Conservation (phyloP, 2,113 vertebrate species). For the Tenrec ecaudatus region DNA sequence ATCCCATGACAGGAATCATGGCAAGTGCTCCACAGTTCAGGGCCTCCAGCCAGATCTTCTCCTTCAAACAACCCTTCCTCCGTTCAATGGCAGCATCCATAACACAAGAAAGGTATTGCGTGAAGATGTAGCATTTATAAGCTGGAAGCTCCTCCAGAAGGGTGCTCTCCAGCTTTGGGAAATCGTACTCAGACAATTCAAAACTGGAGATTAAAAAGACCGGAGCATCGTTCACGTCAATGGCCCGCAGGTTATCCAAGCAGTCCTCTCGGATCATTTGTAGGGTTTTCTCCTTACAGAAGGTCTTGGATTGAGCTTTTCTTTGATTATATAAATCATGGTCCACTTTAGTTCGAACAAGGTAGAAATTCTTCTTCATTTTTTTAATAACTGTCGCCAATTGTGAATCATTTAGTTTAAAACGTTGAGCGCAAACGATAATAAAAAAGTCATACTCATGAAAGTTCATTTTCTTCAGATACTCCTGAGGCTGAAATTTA, state of each 20-base stretch:
- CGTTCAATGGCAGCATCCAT: not conserved
- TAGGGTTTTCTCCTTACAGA: not conserved
- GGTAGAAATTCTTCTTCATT: conserved; percentile 64
- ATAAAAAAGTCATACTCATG: conserved; percentile 81
- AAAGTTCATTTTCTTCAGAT: conserved; percentile 55
- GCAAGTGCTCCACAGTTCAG: not conserved
- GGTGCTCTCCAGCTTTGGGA: not conserved
- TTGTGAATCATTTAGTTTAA: conserved; percentile 43
- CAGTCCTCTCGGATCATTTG: not conserved
- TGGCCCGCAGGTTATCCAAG: not conserved
- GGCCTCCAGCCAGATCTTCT: not conserved
- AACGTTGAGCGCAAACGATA: conserved; percentile 68
- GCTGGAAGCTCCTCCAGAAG: not conserved
- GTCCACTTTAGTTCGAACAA: conserved; percentile 47
- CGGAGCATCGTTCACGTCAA: not conserved
- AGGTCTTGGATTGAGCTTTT: not conserved
- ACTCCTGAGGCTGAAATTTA: conserved; percentile 21
- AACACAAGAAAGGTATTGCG: not conserved
- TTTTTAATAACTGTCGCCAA: conserved; percentile 64
- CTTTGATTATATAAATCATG: not conserved
- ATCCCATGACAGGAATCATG: not conserved
- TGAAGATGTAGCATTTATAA: not conserved
- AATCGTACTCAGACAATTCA: not conserved
- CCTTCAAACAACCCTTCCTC: not conserved
- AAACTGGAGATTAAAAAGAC: conserved; percentile 2